phyloP scores from a whole-genome alignment of 2,113 vertebrate species.

The Orientallactaga bullata region DNA sequence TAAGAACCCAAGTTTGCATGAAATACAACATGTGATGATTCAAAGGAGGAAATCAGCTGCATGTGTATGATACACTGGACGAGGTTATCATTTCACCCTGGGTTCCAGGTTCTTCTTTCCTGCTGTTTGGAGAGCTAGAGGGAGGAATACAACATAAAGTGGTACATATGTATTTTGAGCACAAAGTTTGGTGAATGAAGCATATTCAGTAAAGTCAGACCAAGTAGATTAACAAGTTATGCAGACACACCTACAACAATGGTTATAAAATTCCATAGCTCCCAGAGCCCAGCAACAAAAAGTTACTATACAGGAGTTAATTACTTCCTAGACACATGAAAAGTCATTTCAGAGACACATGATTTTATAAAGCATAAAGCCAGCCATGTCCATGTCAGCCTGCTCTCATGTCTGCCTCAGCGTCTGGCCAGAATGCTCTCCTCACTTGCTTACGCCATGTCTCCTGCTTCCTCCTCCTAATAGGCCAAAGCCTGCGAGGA shows the following conservation, averaged over 20 bases:
- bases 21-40: conserved; percentile 17
- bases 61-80: not conserved
- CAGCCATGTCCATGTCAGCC: not conserved
- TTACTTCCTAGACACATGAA: conserved; percentile 65
- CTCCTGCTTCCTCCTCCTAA: not conserved
- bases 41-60: not conserved
- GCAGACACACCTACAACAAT: conserved; percentile 60
- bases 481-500: not conserved
- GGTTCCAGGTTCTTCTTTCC: conserved; percentile 37
- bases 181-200: conserved; percentile 39
- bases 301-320: conserved; percentile 63
- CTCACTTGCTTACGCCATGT: not conserved
- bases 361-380: conserved; percentile 47
- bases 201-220: conserved; percentile 28
- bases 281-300: conserved; percentile 49
- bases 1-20: not conserved
- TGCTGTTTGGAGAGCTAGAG: not conserved
- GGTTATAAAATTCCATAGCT: conserved; percentile 62
- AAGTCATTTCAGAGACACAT: conserved; percentile 15
- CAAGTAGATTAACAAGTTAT: conserved; percentile 52
- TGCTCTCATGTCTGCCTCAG: not conserved
- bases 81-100: conserved; percentile 54
- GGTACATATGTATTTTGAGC: not conserved
- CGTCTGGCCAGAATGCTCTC: not conserved
- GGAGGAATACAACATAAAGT: conserved; percentile 36